Base-by-base conservation (phyloP, 2,113 vertebrate genomes). In the Anolis sagrei region DNA sequence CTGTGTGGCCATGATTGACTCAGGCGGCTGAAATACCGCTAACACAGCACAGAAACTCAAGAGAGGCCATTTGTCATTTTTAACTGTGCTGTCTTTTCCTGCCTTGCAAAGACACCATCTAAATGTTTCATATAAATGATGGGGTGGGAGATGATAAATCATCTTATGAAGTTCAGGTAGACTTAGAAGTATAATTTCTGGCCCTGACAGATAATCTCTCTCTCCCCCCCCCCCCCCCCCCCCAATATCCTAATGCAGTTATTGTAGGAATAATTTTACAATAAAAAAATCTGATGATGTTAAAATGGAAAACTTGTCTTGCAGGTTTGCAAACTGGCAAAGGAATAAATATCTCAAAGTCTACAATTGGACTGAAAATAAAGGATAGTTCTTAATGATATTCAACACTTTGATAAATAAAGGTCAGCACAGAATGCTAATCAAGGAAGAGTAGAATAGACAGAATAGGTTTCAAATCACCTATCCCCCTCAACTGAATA, bases 151-250 rank as follows among this genome's bases (percentile, higher is more conserved):
- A 34, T 29, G 27, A 68, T 44, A 58, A 66, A 58, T 4, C 83
- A 75, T 23, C 10, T 11, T 25, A 58, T 61, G 2, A 10, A 66
- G 14, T 49, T 85, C 77, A 39, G 25, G 13, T 0, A 82, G 44
- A 18, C 62, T 34, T 29, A 27, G 51, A 51, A 25, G 2, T 27
- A 84, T 49, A 32, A 49, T 68, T 14, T 70, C 79, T 19, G 49
- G 16, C 3, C 49, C 0, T 0, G 79, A 32, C 27, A 0, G 4
- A 2, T 34, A n/a, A 29, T 21, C n/a, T 32, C 2, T 39, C 29
- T 23, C n/a, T 58, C 36, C 7, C 7, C 5, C 29, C 18, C 66
- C 9, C n/a, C n/a, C n/a, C 39, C 39, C 39, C 39, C 39, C 39
- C 39, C 39, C 39, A 29, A 79, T 2, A 44, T 9, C 1, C 1